A percentile compares a stretch with the other conserved stretches of the same genome.
Evolutionary conservation across 1,140 invertebrate species (phyloP).

Genomic region (Latrodectus geometricus): DNA sequence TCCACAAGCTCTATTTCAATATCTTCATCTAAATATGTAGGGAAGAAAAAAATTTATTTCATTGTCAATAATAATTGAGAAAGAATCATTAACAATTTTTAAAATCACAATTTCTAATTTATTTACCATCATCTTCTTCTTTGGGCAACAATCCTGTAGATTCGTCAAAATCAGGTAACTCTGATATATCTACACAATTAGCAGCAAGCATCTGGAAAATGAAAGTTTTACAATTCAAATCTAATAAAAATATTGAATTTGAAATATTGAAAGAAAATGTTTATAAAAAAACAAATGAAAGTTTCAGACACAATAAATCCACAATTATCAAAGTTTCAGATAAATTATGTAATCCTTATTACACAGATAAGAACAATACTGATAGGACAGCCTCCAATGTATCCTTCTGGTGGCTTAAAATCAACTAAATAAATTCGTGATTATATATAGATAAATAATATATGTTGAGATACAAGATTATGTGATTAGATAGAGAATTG

Average conservation of each 20-base stretch:
- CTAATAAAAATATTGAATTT: not conserved
- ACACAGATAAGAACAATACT: too few species aligned
- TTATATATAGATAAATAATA: too few species aligned
- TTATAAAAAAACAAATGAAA: too few species aligned
- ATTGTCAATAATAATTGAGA: not conserved
- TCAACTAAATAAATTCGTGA: too few species aligned
- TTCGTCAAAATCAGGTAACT: slow-evolving; percentile 91
- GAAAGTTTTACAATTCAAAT: not conserved
- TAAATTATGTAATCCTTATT: too few species aligned
- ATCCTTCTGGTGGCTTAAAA: too few species aligned
- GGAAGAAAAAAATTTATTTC: not conserved
- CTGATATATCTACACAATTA: slow-evolving; percentile 85
- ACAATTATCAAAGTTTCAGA: too few species aligned
- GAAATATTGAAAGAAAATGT: not conserved
- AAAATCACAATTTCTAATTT: not conserved
- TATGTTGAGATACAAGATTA: too few species aligned
- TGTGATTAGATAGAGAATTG: too few species aligned
- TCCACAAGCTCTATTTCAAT: slow-evolving; percentile 99
- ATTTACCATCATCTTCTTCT: slow-evolving; percentile 82
- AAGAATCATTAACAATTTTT: not conserved
- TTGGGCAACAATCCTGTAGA: slow-evolving; percentile 84
- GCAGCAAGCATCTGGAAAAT: slow-evolving; percentile 82
- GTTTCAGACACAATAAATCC: too few species aligned
- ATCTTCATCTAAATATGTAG: slow-evolving; percentile 83
- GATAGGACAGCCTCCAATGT: too few species aligned